Percentiles rank a stretch among this genome's conserved stretches.
These are phyloP conservation scores for Nomada ruficornis DNA, from an alignment of 2,888 invertebrate species.

Conservation along the genomic window DNA sequence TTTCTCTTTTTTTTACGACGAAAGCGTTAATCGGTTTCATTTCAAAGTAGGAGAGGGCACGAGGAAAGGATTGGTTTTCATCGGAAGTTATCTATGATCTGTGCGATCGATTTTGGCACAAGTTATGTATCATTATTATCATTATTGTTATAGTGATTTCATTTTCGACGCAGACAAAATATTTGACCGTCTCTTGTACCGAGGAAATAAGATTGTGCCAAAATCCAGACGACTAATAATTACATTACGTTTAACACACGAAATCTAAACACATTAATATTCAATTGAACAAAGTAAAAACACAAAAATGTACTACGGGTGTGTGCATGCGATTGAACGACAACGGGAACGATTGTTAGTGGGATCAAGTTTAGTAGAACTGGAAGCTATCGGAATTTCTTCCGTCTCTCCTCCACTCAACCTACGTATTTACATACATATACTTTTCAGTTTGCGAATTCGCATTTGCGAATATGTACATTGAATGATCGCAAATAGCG, in stretches of 20 bases:
- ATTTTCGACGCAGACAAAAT: neutral
- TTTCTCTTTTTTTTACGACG: conserved; percentile 41
- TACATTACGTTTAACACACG: conserved; percentile 51
- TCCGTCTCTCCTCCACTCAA: conserved; percentile 46
- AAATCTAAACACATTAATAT: conserved; percentile 47
- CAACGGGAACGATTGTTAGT: conserved; percentile 62
- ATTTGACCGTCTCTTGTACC: too few species aligned
- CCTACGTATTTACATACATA: neutral
- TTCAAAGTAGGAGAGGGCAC: conserved; percentile 56
- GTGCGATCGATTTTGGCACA: conserved; percentile 43
- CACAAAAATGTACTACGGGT: conserved; percentile 51
- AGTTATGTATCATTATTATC: conserved; percentile 10
- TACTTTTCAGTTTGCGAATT: neutral
- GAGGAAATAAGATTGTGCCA: conserved; percentile 9
- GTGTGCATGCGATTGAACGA: conserved; percentile 62
- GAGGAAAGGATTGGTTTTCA: conserved; percentile 51
- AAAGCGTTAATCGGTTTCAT: conserved; percentile 58
- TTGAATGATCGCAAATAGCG: too few species aligned
- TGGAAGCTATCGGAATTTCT: conserved; percentile 52
- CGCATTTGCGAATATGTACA: too few species aligned
- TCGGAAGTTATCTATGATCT: conserved; percentile 45
- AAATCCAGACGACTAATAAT: conserved; percentile 34
- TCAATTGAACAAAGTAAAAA: conserved; percentile 29
- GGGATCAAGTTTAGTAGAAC: conserved; percentile 71
- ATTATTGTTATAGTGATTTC: neutral